These are phyloP conservation scores for Motacilla tschutschensis DNA, from an alignment of 2,113 vertebrate genomes.

Conservation along the genomic window DNA sequence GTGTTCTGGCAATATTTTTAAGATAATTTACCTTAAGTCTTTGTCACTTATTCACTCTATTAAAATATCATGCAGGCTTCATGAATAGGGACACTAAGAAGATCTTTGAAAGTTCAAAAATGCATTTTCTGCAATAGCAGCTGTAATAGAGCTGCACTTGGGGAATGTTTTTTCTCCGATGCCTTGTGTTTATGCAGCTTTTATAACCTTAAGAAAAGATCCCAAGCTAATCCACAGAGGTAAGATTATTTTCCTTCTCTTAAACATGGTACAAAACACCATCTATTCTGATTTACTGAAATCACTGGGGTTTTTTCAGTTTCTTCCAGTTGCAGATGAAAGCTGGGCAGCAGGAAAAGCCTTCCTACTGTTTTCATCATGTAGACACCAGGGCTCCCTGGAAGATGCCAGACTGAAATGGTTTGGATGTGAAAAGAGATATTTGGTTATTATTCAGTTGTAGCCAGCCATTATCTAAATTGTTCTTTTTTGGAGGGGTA, in stretches of 20 bases:
- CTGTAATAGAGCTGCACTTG: background rate
- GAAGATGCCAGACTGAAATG: slow-evolving; percentile 8
- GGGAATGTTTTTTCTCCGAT: background rate
- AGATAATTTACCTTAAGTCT: slow-evolving; percentile 20
- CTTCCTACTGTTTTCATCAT: background rate
- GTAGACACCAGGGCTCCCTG: background rate
- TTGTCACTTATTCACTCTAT: slow-evolving; percentile 3
- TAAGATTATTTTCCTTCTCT: background rate
- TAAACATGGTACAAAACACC: background rate
- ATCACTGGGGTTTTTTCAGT: background rate
- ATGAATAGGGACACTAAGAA: background rate
- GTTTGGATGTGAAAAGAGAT: background rate
- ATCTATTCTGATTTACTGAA: background rate
- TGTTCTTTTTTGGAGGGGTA: background rate
- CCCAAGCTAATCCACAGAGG: background rate
- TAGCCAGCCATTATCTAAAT: slow-evolving; percentile 27
- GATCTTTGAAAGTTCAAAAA: slow-evolving; percentile 12
- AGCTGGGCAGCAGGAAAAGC: slow-evolving; percentile 11
- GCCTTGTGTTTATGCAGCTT: slow-evolving; percentile 4
- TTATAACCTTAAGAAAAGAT: background rate
- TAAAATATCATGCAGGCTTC: background rate
- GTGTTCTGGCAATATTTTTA: slow-evolving; percentile 14
- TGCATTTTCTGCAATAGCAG: background rate
- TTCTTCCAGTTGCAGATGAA: background rate
- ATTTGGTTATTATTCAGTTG: slow-evolving; percentile 32